Conservation (phyloP, 2,113 vertebrate genomes). For the human region DNA sequence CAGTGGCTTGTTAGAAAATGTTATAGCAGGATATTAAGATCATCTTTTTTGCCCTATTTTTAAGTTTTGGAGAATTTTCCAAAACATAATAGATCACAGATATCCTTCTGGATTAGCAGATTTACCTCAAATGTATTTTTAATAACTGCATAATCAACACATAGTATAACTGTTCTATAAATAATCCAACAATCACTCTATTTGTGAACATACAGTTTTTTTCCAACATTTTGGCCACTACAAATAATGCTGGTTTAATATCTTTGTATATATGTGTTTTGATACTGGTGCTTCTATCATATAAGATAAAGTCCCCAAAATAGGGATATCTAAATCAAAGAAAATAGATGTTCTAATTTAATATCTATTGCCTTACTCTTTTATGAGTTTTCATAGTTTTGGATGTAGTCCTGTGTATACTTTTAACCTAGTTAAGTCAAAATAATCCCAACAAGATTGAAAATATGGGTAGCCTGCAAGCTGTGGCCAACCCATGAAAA, state of each 20-base stretch:
- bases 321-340: background rate
- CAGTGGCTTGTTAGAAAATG: background rate
- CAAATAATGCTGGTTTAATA: slow-evolving; percentile 4
- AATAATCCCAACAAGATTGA: slow-evolving; percentile 27
- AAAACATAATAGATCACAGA: background rate
- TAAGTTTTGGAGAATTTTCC: slow-evolving; percentile 13
- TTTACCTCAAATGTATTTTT: background rate
- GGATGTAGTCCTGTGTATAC: background rate
- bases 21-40: background rate
- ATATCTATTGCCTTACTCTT: background rate
- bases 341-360: background rate
- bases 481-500: background rate
- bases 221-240: background rate
- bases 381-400: background rate
- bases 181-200: background rate
- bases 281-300: background rate
- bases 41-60: slow-evolving; percentile 28
- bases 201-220: background rate
- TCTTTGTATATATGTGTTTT: background rate
- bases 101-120: background rate
- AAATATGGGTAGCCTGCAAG: background rate
- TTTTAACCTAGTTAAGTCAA: background rate
- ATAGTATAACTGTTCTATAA: background rate
- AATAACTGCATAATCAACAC: background rate
- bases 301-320: background rate